Percentiles rank a stretch among this genome's conserved stretches.
Conservation (phyloP, 2,888 invertebrate genomes). For the Vandiemenella viatica region DNA sequence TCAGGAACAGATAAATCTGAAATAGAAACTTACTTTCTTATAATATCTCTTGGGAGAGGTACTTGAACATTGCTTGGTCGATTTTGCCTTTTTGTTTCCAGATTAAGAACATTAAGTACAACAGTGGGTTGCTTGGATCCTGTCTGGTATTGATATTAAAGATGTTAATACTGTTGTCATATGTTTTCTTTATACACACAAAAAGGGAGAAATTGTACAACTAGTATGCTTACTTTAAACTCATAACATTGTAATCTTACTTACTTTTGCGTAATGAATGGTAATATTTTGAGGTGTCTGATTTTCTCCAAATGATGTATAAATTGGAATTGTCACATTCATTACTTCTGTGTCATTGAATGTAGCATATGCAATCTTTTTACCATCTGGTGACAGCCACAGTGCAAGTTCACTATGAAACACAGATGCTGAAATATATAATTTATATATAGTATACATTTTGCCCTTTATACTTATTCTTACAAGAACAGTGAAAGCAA, state of each 20-base stretch:
- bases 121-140: not conserved
- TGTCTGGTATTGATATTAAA: too few species aligned
- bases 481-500: too few species aligned
- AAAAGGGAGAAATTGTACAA: too few species aligned
- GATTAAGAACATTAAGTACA: not conserved
- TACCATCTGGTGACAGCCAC: slow-evolving; percentile 77
- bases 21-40: not conserved
- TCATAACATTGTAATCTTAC: too few species aligned
- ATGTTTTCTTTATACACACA: too few species aligned
- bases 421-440: slow-evolving; percentile 63
- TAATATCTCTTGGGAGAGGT: not conserved
- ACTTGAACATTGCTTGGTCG: not conserved
- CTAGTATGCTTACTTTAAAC: too few species aligned
- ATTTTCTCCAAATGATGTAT: too few species aligned
- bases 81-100: not conserved
- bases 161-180: too few species aligned
- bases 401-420: slow-evolving; percentile 67
- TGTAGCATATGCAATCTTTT: slow-evolving; percentile 59
- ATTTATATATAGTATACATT: not conserved
- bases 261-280: too few species aligned
- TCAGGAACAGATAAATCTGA: too few species aligned
- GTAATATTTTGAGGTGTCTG: too few species aligned
- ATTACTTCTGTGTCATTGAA: slow-evolving; percentile 62
- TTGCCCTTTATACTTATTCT: too few species aligned
- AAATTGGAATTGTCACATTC: slow-evolving; percentile 59